These are phyloP conservation scores for Chrysina gloriosa DNA, from an alignment of 2,888 invertebrate genomes.

Conservation along the genomic window DNA sequence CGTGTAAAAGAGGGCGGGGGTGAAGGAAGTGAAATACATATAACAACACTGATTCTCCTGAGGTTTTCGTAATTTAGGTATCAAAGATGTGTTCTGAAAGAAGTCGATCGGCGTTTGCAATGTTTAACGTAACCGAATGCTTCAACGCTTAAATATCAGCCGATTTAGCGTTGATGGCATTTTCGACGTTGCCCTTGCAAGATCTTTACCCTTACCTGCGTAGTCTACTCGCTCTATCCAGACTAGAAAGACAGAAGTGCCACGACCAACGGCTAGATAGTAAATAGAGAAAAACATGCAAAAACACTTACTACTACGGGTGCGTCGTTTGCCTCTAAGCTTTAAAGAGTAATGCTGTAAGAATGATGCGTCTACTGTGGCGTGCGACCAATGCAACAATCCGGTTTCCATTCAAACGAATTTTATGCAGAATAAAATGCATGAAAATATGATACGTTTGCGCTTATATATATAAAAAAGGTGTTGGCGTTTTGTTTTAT, in stretches of 20 bases:
- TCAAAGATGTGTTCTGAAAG: constrained; percentile 4
- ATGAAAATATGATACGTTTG: constrained; percentile 36
- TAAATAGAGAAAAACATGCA: constrained; percentile 33
- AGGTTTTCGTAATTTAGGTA: constrained; percentile 27
- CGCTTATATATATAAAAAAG: neutral
- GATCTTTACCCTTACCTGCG: constrained; percentile 22
- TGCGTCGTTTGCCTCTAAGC: constrained; percentile 20
- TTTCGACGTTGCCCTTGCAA: no score
- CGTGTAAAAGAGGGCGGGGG: constrained; percentile 14
- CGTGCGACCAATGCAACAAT: constrained; percentile 28
- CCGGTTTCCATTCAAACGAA: neutral
- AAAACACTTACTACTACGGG: constrained; percentile 37
- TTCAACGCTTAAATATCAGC: no score
- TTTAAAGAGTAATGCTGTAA: constrained; percentile 6
- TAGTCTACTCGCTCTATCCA: constrained; percentile 7
- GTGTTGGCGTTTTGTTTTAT: constrained; percentile 19
- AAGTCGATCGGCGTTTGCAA: constrained; percentile 10
- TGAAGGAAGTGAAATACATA: constrained; percentile 37
- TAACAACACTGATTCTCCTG: constrained; percentile 43
- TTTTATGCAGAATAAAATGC: constrained; percentile 28
- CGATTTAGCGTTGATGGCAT: no score
- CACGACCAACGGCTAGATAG: neutral
- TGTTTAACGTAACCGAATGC: no score
- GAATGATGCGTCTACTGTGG: constrained; percentile 32
- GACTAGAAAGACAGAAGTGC: constrained; percentile 2